Conservation (phyloP, 2,797 vertebrate species). For the Parauchenoglanis ngamensis region DNA sequence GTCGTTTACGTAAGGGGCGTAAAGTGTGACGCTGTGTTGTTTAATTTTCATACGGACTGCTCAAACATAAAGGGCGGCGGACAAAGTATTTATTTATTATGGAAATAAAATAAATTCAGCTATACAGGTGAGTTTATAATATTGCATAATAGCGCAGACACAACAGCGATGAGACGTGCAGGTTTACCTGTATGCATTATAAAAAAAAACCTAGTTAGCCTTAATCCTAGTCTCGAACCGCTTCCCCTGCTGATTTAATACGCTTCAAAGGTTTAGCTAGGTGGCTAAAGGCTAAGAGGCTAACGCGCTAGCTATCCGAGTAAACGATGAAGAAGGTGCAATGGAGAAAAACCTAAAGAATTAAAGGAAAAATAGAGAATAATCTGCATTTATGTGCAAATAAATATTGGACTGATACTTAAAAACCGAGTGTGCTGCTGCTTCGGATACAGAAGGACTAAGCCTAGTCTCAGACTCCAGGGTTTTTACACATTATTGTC, state of each 20-base stretch:
- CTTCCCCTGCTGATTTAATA: conserved; percentile 41
- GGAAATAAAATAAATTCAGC: conserved; percentile 42
- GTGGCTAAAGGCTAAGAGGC: conserved; percentile 25
- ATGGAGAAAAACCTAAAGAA: neutral
- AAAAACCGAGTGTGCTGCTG: neutral
- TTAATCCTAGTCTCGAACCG: conserved; percentile 52
- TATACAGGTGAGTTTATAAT: conserved; percentile 26
- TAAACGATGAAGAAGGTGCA: neutral
- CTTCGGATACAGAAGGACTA: conserved; percentile 9
- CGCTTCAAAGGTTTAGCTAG: conserved; percentile 54
- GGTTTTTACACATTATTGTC: neutral
- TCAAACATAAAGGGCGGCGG: conserved; percentile 56
- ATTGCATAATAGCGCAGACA: neutral
- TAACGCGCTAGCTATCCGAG: conserved; percentile 25
- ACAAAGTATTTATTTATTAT: conserved; percentile 53
- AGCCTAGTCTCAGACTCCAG: conserved; percentile 14
- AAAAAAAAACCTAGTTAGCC: conserved; percentile 22
- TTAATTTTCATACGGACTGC: conserved; percentile 59
- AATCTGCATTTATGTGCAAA: neutral
- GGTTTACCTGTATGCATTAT: neutral
- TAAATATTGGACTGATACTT: neutral
- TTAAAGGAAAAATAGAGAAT: neutral
- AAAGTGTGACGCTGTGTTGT: conserved; percentile 46
- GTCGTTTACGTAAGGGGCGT: conserved; percentile 9
- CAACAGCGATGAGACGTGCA: neutral